Base-by-base conservation (phyloP, 2,888 invertebrate species). In the Zelleria hepariella region DNA sequence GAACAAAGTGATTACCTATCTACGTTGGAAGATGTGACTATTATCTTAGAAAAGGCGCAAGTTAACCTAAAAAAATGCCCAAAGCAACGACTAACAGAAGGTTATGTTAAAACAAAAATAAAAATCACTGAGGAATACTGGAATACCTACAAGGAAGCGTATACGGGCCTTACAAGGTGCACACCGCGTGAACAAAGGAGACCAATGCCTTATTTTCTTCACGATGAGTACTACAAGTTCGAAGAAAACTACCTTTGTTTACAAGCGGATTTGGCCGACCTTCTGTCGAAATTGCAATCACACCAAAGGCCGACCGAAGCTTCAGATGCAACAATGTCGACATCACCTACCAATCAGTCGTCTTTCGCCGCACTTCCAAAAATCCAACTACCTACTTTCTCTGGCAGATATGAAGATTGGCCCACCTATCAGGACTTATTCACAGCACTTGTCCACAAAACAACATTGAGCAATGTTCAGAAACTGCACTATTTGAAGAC, bases 81-180 rank as follows among this genome's bases (percentile, higher is more conserved):
- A 3, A 66, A 64, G 58, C 23, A 53, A 24, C 54, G 66, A 26
- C 32, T 66, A 20, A 68, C 67, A 21, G 61, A 53, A 18, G 65
- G 66, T 32, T 68, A 67, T 51, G 51, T 67, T 7, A 57, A 64
- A 62, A 48, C 65, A 5, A 53, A 63, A 60, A n/a, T 64, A 55
- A 60, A 65, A 59, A 52, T 24, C 5, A 61, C 65, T 15, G 62
- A 68, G 7, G 63, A 64, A 7, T 65, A 67, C 57, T 68, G 68
- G 64, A 27, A 60, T 8, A 48, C 58, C 1, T 68, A 63, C 23
- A 64, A 61, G 59, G 6, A 48, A 20, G 8, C 63, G 1, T 62
- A 66, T 59, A 32, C 57, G 8, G 52, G 59, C 5, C 56, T 65
- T 2, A 32, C 49, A 8, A 60, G 61, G 24, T 25, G 52, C 18